Conservation (phyloP, 2,797 vertebrate species). For the Cyclura pinguis region DNA sequence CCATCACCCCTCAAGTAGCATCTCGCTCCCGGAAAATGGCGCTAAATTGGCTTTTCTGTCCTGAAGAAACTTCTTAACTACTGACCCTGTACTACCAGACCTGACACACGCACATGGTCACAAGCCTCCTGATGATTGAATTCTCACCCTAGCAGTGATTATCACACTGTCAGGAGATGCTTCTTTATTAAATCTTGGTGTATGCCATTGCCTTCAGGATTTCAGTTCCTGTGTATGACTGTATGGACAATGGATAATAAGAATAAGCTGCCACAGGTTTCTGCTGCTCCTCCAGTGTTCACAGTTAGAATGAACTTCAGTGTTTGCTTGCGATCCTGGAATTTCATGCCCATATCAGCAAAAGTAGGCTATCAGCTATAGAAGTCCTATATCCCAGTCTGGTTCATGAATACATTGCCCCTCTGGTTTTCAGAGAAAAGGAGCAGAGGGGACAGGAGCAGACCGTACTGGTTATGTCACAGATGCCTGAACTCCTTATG, state of each 20-base stretch:
- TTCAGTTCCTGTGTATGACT: background rate
- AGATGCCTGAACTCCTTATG: background rate
- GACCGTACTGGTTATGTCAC: background rate
- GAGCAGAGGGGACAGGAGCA: background rate
- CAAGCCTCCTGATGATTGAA: background rate
- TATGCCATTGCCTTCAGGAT: background rate
- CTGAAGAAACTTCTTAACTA: background rate
- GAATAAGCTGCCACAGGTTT: background rate
- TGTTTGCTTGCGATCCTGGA: background rate
- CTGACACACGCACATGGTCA: background rate
- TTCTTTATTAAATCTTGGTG: background rate
- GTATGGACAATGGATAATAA: background rate
- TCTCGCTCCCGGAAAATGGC: background rate
- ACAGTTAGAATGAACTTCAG: background rate
- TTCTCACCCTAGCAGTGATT: no score
- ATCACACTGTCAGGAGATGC: background rate
- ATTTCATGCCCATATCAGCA: background rate
- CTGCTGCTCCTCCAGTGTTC: background rate
- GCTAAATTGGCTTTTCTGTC: background rate
- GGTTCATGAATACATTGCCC: background rate
- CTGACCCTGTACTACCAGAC: background rate
- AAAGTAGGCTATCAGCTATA: background rate
- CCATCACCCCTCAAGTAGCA: background rate
- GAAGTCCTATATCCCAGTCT: background rate
- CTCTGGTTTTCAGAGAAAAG: background rate